These are phyloP conservation scores for Tympanoctomys barrerae DNA, from an alignment of 2,797 vertebrate genomes.

Conservation along the genomic window DNA sequence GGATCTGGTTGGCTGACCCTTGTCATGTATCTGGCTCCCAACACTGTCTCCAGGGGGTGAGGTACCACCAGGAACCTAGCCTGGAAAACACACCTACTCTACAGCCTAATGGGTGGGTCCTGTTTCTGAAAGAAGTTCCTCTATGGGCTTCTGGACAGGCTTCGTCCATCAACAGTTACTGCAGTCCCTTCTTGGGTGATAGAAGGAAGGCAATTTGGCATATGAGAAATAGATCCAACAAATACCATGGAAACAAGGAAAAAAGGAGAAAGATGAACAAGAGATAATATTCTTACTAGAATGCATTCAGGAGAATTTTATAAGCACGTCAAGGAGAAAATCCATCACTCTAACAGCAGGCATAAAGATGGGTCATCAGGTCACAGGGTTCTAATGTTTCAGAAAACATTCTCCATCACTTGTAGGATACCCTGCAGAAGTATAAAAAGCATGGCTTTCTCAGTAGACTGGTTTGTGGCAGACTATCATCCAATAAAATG, in stretches of 20 bases:
- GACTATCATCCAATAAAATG: background rate
- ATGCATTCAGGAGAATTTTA: slow-evolving; percentile 32
- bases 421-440: background rate
- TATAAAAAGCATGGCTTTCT: background rate
- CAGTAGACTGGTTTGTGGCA: background rate
- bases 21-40: background rate
- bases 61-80: background rate
- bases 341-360: slow-evolving; percentile 22
- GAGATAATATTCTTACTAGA: background rate
- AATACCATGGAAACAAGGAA: slow-evolving; percentile 10
- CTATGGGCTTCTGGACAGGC: slow-evolving; percentile 17
- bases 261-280: slow-evolving; percentile 4
- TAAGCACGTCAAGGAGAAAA: slow-evolving; percentile 53
- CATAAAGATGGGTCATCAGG: background rate
- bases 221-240: slow-evolving; percentile 49
- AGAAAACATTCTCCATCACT: background rate
- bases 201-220: slow-evolving; percentile 50
- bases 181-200: slow-evolving; percentile 34
- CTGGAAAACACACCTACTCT: slow-evolving; percentile 20
- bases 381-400: background rate
- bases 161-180: slow-evolving; percentile 41
- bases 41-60: background rate
- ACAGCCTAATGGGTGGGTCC: background rate
- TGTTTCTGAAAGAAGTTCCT: slow-evolving; percentile 46
- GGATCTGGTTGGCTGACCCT: background rate